Conservation (phyloP, 2,113 vertebrate species). For the Cynoglossus semilaevis region DNA sequence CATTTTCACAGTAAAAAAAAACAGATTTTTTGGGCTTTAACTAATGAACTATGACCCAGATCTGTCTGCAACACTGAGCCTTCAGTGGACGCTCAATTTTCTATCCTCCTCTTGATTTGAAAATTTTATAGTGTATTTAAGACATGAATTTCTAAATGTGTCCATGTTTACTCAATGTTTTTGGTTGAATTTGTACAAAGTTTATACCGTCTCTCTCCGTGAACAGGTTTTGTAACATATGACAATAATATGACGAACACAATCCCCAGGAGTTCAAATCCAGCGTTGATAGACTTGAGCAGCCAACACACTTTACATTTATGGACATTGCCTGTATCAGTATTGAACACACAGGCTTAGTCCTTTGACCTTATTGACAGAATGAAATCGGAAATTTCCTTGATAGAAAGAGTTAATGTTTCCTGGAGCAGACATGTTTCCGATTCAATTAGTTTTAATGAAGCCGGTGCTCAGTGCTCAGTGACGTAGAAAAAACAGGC, state of each 20-base stretch:
- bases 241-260: slow-evolving; percentile 1
- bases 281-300: slow-evolving; percentile 25
- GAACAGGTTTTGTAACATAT: too few relatives aligned
- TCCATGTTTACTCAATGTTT: too few relatives aligned
- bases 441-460: slow-evolving; percentile 99
- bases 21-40: too few relatives aligned
- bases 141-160: too few relatives aligned
- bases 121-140: too few relatives aligned
- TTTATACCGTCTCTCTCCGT: too few relatives aligned
- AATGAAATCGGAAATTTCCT: slow-evolving; percentile 83
- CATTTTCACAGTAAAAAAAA: too few relatives aligned
- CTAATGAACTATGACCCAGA: too few relatives aligned
- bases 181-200: too few relatives aligned
- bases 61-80: too few relatives aligned
- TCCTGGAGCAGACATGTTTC: slow-evolving; percentile 98
- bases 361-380: slow-evolving; percentile 80
- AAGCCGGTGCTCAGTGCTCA: slow-evolving; percentile 97
- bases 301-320: slow-evolving; percentile 34
- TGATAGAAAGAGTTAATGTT: slow-evolving; percentile 96
- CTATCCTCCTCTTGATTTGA: too few relatives aligned
- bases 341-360: slow-evolving; percentile 62
- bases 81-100: too few relatives aligned
- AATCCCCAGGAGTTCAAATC: slow-evolving; percentile 8
- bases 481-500: slow-evolving; percentile 97
- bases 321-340: slow-evolving; percentile 48